Conservation (phyloP, 2,888 invertebrate species). For the Hecatera dysodea region DNA sequence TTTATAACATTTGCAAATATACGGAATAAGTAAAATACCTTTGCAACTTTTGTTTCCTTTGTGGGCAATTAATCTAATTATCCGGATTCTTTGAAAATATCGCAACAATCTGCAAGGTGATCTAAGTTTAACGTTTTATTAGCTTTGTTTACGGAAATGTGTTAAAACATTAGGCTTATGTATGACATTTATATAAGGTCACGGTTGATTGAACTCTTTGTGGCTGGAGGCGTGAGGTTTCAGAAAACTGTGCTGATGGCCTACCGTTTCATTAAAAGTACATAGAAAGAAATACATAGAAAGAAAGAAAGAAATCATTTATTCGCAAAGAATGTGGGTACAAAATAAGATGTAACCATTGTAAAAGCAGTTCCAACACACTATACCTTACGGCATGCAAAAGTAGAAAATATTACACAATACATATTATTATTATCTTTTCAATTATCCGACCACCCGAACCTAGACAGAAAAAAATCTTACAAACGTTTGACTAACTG, state of each 20-base stretch:
- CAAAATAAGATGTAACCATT: too few species aligned
- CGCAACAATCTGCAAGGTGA: conserved; percentile 55
- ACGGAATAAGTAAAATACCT: conserved; percentile 29
- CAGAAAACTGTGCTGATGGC: neutral
- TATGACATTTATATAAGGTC: conserved; percentile 7
- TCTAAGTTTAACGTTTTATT: conserved; percentile 24
- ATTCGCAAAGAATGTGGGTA: too few species aligned
- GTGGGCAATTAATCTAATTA: conserved; percentile 56
- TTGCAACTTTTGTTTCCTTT: conserved; percentile 41
- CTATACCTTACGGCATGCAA: too few species aligned
- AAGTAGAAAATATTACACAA: too few species aligned
- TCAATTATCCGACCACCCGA: too few species aligned
- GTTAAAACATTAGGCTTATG: neutral
- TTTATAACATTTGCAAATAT: conserved; percentile 39
- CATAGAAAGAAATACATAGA: too few species aligned
- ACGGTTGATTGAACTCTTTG: conserved; percentile 1
- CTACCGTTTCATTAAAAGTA: neutral
- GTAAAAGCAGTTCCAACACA: too few species aligned
- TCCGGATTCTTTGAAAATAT: conserved; percentile 48
- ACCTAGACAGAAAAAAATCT: too few species aligned
- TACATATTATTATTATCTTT: too few species aligned
- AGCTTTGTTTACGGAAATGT: conserved; percentile 44
- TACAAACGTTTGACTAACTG: too few species aligned
- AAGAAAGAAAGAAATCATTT: too few species aligned
- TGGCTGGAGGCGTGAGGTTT: neutral